Base-by-base conservation (phyloP, 2,113 vertebrate species). In the Ploceus nigricollis region DNA sequence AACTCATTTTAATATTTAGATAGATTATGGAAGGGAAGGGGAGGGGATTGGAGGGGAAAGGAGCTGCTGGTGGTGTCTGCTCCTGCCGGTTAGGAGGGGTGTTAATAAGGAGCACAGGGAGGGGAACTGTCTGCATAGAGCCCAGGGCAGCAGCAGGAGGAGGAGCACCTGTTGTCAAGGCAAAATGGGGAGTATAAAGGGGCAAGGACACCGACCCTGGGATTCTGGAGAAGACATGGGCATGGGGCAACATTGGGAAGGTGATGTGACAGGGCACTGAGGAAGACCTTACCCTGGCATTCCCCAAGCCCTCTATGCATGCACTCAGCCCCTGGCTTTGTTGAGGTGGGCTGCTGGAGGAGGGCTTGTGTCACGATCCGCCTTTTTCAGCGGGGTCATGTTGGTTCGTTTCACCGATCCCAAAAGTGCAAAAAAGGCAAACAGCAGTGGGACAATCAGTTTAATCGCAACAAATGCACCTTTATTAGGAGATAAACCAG, bases 1-100 rank as follows among this genome's bases (percentile, higher is more conserved):
- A 97, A 97, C 96, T 96, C 96, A 97, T 98, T 98, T 98, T 98
- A 98, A 97, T 96, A 98, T 98, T 97, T 95, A 98, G 98, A 97
- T 98, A 97, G 97, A 98, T 98, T 98, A 98, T 98, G 96, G 98
- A 98, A 98, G 97, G 93, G 87, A 97, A 96, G 95, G 77, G 97
- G 93, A 96, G 96, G 95, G 94, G 90, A 94, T 89, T 93, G 96
- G 92, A 96, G 93, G 92, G 96, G 48, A 96, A 95, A 93, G 73
- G 90, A 97, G 82, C 93, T 96, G 90, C 58, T 96, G 93, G 87
- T 93, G 82, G 92, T 94, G 93, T 96, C 97, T 97, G 91, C 54
- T 39, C 61, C 76, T 94, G 94, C 87, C 23, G 35, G 79, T 85
- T 90, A 20, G 71, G 92, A 82, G 78, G 92, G 86, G 92, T 95